A percentile compares a stretch with the other conserved stretches of the same genome.
Conservation (phyloP, 2,888 invertebrate species). For the Aspidiotus destructor region DNA sequence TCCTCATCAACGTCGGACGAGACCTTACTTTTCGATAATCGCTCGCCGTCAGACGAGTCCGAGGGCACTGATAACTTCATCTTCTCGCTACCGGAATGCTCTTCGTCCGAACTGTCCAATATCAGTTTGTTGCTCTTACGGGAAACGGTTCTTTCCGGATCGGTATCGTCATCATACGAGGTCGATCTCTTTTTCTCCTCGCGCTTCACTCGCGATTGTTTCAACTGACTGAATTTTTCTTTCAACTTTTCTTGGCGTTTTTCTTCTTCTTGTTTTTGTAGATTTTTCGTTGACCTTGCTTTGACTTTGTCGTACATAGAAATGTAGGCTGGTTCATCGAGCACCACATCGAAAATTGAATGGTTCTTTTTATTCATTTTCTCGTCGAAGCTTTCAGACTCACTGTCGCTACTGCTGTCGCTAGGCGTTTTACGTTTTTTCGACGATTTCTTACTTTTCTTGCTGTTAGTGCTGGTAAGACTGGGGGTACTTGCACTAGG, state of each 20-base stretch:
- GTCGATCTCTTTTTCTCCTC: conserved; percentile 82
- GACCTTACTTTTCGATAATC: background rate
- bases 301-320: conserved; percentile 98
- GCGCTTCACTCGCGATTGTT: conserved; percentile 75
- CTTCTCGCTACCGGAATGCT: conserved; percentile 43
- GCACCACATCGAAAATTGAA: conserved; percentile 82
- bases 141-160: conserved; percentile 49
- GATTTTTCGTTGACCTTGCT: conserved; percentile 84
- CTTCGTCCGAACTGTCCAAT: conserved; percentile 50
- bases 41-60: conserved; percentile 34
- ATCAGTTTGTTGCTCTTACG: conserved; percentile 44
- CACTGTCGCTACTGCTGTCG: conserved; percentile 32
- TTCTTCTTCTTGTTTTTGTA: conserved; percentile 84
- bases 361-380: conserved; percentile 55
- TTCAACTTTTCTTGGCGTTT: conserved; percentile 76
- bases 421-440: conserved; percentile 27
- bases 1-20: conserved; percentile 15
- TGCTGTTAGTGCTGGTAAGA: background rate
- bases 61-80: background rate
- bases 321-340: conserved; percentile 80
- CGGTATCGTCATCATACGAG: conserved; percentile 81
- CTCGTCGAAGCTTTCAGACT: conserved; percentile 38
- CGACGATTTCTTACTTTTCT: conserved; percentile 23
- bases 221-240: conserved; percentile 78
- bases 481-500: no score